Evolutionary conservation across 2,113 vertebrate genomes (phyloP).

Genomic region (Cromileptes altivelis): DNA sequence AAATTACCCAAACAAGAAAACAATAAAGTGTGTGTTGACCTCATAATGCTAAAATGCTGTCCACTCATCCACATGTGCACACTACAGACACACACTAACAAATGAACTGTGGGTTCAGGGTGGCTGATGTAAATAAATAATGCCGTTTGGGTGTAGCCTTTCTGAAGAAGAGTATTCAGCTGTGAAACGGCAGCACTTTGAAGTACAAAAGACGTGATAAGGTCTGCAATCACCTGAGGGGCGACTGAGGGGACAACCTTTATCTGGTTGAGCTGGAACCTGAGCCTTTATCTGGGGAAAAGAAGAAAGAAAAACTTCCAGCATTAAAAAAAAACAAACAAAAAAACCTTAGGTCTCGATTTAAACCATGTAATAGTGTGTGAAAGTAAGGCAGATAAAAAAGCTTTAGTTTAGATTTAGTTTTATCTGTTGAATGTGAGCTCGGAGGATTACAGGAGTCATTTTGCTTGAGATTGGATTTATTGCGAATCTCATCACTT

Average conservation of each 20-base stretch:
- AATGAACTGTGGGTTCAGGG: slow-evolving; percentile 8
- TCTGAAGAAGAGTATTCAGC: slow-evolving; percentile 29
- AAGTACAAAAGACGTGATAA: slow-evolving; percentile 46
- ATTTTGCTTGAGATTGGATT: neutral
- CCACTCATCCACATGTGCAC: slow-evolving; percentile 12
- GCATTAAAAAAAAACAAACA: neutral
- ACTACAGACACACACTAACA: neutral
- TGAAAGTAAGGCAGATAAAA: neutral
- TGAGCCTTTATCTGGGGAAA: neutral
- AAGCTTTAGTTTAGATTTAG: neutral
- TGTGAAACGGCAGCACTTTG: slow-evolving; percentile 56
- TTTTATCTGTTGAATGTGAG: neutral
- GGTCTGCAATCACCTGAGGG: slow-evolving; percentile 38
- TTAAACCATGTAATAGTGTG: neutral
- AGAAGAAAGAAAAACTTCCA: neutral
- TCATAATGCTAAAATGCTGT: slow-evolving; percentile 15
- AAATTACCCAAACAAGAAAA: slow-evolving; percentile 32
- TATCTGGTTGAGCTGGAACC: slow-evolving; percentile 33
- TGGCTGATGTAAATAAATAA: slow-evolving; percentile 53
- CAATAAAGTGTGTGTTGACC: slow-evolving; percentile 22
- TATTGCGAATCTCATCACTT: neutral
- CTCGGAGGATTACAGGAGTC: neutral
- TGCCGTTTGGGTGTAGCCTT: slow-evolving; percentile 47
- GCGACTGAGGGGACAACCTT: neutral
- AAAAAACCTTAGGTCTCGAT: neutral